phyloP scores from a whole-genome alignment of 2,888 invertebrate genomes.

The Nomada ferruginata region DNA sequence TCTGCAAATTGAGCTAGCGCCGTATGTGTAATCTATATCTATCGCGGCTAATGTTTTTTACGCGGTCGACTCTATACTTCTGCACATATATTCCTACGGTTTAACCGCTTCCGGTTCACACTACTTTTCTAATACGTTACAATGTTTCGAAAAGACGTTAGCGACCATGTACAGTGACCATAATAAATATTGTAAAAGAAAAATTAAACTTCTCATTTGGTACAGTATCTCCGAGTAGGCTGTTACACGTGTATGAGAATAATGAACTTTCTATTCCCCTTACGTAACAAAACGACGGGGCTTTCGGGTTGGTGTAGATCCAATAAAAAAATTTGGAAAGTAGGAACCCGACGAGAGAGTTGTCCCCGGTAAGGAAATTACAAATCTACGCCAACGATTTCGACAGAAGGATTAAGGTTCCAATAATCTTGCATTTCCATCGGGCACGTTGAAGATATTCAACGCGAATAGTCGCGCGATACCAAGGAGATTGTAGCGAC shows the following conservation, averaged over 20 bases:
- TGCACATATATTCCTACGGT: neutral
- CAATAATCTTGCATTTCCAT: slow-evolving; percentile 18
- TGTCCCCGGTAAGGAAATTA: neutral
- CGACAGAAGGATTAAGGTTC: neutral
- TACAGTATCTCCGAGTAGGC: neutral
- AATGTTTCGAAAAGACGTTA: neutral
- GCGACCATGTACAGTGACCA: neutral
- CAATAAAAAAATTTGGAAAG: slow-evolving; percentile 7
- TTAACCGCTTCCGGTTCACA: neutral
- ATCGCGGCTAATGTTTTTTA: slow-evolving; percentile 26
- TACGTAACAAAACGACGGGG: slow-evolving; percentile 1
- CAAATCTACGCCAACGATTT: neutral
- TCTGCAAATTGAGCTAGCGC: slow-evolving; percentile 49
- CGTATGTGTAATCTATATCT: slow-evolving; percentile 39
- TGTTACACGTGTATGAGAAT: neutral
- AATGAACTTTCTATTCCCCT: slow-evolving; percentile 14
- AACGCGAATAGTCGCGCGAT: slow-evolving; percentile 2
- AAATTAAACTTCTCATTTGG: no score
- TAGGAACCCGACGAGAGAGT: neutral
- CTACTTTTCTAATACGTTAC: neutral
- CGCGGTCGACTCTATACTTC: neutral
- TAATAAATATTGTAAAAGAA: neutral
- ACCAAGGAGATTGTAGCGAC: slow-evolving; percentile 36
- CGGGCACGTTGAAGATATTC: slow-evolving; percentile 18
- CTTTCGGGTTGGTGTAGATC: neutral